phyloP scores from a whole-genome alignment of 2,888 invertebrate genomes.

The Monochamus alternatus region DNA sequence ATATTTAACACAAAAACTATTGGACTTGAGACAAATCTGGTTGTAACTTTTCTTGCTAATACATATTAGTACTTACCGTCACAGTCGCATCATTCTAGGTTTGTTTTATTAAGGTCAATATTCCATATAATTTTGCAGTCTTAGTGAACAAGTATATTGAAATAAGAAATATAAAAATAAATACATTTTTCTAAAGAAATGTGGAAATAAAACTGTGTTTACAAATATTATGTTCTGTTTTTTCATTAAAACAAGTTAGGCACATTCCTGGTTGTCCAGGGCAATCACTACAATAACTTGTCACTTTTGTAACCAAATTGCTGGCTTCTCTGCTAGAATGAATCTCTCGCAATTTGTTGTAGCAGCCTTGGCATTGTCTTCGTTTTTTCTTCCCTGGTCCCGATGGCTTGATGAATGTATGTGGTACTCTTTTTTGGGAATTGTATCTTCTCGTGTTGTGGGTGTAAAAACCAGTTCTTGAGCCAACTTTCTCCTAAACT shows the following conservation, averaged over 20 bases:
- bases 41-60: background rate
- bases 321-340: constrained; percentile 20
- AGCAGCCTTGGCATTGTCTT: constrained; percentile 26
- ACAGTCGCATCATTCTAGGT: background rate
- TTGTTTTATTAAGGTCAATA: no score
- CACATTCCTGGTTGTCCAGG: constrained; percentile 21
- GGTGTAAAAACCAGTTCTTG: background rate
- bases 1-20: background rate
- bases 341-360: constrained; percentile 18
- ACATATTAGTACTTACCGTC: no score
- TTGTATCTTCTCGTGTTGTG: background rate
- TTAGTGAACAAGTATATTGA: no score
- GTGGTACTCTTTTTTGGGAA: background rate
- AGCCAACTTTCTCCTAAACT: background rate
- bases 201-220: no score
- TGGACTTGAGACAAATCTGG: background rate
- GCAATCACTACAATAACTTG: constrained; percentile 25
- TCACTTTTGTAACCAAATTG: constrained; percentile 24
- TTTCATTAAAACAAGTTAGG: constrained; percentile 11
- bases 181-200: no score
- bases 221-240: no score
- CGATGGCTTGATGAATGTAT: constrained; percentile 3
- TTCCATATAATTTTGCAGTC: no score
- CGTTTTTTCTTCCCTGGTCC: constrained; percentile 16
- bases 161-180: no score